A percentile compares a stretch with the other conserved stretches of the same genome.
Conservation (phyloP, 2,113 vertebrate species). For the Noctilio leporinus region DNA sequence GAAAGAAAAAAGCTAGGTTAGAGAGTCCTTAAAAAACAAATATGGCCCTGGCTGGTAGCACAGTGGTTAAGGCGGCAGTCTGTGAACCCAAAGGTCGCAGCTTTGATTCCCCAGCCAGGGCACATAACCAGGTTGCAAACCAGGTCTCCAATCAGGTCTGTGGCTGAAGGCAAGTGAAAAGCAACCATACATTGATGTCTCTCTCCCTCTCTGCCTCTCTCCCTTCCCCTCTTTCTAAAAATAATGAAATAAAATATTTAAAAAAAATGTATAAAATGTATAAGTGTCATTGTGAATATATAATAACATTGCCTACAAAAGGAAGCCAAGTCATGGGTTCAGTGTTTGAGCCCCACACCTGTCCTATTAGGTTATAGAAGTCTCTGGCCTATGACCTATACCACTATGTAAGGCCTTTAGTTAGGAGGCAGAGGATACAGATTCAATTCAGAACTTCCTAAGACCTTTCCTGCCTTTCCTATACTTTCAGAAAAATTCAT, state of each 20-base stretch:
- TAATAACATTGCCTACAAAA: slow-evolving; percentile 56
- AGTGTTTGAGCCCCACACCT: background rate
- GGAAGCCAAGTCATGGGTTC: background rate
- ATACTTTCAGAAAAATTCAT: slow-evolving; percentile 32
- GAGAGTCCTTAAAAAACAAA: slow-evolving; percentile 45
- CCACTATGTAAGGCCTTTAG: slow-evolving; percentile 49
- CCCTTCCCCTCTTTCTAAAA: no score
- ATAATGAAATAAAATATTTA: no score
- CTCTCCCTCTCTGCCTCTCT: no score
- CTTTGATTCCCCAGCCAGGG: no score
- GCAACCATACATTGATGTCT: no score
- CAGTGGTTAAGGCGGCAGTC: no score
- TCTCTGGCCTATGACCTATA: slow-evolving; percentile 47
- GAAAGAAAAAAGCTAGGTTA: slow-evolving; percentile 35
- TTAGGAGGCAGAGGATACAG: slow-evolving; percentile 33
- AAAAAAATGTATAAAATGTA: no score
- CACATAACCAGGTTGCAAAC: no score
- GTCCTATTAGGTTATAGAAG: slow-evolving; percentile 33
- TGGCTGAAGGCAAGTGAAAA: no score
- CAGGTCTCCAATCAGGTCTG: no score
- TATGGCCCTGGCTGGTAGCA: no score
- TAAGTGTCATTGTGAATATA: slow-evolving; percentile 39
- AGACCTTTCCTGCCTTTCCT: slow-evolving; percentile 51
- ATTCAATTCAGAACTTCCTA: slow-evolving; percentile 39
- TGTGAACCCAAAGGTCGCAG: no score